A percentile compares a stretch with the other conserved stretches of the same genome.
Conservation (phyloP, 2,113 vertebrate species). For the Electrona antarctica region DNA sequence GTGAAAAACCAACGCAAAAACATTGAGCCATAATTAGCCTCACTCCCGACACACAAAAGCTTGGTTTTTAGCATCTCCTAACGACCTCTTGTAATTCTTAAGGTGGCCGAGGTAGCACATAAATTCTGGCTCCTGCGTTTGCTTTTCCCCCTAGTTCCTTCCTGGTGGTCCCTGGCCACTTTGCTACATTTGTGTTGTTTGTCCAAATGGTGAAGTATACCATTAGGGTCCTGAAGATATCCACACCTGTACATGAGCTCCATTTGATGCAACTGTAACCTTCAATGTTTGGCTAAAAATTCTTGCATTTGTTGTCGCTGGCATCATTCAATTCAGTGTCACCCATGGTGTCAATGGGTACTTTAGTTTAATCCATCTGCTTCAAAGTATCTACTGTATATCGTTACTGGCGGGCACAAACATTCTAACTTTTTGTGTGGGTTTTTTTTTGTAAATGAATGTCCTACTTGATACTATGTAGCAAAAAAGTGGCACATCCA, state of each 20-base stretch:
- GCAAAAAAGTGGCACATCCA: too few species aligned
- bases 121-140: conserved; percentile 18
- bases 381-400: too few species aligned
- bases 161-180: conserved; percentile 81
- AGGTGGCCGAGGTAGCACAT: conserved; percentile 20
- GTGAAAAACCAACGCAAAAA: conserved; percentile 50
- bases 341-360: too few species aligned
- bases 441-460: too few species aligned
- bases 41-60: conserved; percentile 9
- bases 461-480: too few species aligned
- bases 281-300: neutral
- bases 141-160: conserved; percentile 30
- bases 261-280: conserved; percentile 32
- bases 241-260: conserved; percentile 14
- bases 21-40: conserved; percentile 34
- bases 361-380: too few species aligned
- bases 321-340: too few species aligned
- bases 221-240: conserved; percentile 17
- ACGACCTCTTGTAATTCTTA: conserved; percentile 28
- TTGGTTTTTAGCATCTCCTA: conserved; percentile 15
- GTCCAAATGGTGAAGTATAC: conserved; percentile 68
- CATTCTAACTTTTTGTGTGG: too few species aligned
- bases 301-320: neutral
- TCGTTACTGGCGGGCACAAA: too few species aligned
- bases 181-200: conserved; percentile 68